A percentile compares a stretch with the other conserved stretches of the same genome.
These are phyloP conservation scores for Cottoperca gobio DNA, from an alignment of 2,797 vertebrate genomes.

Conservation along the genomic window DNA sequence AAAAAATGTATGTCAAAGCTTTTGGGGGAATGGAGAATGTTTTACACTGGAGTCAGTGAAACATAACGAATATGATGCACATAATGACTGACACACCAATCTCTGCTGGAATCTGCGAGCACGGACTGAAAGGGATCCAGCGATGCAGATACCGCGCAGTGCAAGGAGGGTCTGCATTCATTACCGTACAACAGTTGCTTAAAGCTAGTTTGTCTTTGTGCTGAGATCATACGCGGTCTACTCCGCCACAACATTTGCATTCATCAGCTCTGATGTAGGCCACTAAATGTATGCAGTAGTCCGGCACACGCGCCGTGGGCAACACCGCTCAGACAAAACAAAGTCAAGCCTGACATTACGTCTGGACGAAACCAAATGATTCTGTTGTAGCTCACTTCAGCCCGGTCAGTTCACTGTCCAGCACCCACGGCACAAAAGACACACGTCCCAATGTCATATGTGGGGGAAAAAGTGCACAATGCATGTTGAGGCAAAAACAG, in stretches of 20 bases:
- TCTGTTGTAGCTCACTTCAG: constrained; percentile 51
- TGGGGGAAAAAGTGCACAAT: constrained; percentile 46
- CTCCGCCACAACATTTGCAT: constrained; percentile 68
- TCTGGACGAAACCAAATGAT: constrained; percentile 46
- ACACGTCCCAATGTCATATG: constrained; percentile 68
- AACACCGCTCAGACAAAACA: constrained; percentile 48
- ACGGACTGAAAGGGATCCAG: constrained; percentile 42
- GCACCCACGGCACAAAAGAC: constrained; percentile 69
- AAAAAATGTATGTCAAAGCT: constrained; percentile 42
- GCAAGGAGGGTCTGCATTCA: constrained; percentile 70
- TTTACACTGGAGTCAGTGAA: constrained; percentile 48
- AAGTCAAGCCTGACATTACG: constrained; percentile 63
- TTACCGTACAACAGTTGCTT: constrained; percentile 74
- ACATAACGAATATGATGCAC: constrained; percentile 50
- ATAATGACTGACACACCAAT: constrained; percentile 63
- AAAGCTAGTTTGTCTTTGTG: constrained; percentile 79
- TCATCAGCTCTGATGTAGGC: constrained; percentile 68
- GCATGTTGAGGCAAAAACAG: constrained; percentile 31
- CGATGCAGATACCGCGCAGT: constrained; percentile 64
- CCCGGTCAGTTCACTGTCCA: constrained; percentile 68
- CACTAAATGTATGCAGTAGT: constrained; percentile 52
- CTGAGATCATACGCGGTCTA: constrained; percentile 61
- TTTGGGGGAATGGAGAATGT: constrained; percentile 15
- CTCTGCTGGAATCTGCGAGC: constrained; percentile 63
- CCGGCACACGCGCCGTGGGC: constrained; percentile 45